Conservation (phyloP, 2,888 invertebrate genomes). For the Embidobia sp. region DNA sequence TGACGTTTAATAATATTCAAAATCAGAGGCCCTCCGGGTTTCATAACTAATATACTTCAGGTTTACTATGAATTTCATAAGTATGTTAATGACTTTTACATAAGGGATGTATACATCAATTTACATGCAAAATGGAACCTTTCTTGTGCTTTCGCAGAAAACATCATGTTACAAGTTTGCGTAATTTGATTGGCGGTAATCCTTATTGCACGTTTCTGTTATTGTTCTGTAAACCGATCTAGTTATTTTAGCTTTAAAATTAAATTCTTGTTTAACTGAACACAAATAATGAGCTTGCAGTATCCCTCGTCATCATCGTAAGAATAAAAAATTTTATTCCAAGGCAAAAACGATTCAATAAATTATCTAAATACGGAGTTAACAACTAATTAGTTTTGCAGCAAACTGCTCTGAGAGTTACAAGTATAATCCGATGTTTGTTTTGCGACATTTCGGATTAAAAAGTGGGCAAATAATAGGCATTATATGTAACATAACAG, state of each 20-base stretch:
- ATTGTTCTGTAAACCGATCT: neutral
- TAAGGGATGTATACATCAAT: constrained; percentile 16
- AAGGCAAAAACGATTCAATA: no score
- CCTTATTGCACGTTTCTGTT: neutral
- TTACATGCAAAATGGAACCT: constrained; percentile 8
- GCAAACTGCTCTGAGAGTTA: no score
- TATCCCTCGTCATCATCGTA: no score
- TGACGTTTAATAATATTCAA: constrained; percentile 54
- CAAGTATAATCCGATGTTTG: constrained; percentile 24
- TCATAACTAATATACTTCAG: constrained; percentile 41
- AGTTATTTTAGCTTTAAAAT: no score
- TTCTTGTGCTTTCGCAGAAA: constrained; percentile 14
- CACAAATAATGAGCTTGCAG: no score
- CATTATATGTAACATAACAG: constrained; percentile 47
- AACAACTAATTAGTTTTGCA: no score
- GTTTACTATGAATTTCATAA: constrained; percentile 39
- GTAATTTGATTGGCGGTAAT: constrained; percentile 1
- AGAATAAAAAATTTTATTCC: no score
- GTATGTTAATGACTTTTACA: constrained; percentile 39
- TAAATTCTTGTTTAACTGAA: no score
- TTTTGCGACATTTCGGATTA: constrained; percentile 40
- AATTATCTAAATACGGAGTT: no score
- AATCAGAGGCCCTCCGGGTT: constrained; percentile 44
- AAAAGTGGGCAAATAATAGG: constrained; percentile 42
- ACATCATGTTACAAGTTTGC: neutral